Percentiles rank a stretch among this genome's conserved stretches.
These are phyloP conservation scores for Pseudotriccus pelzelni DNA, from an alignment of 2,797 vertebrate genomes.

Conservation along the genomic window DNA sequence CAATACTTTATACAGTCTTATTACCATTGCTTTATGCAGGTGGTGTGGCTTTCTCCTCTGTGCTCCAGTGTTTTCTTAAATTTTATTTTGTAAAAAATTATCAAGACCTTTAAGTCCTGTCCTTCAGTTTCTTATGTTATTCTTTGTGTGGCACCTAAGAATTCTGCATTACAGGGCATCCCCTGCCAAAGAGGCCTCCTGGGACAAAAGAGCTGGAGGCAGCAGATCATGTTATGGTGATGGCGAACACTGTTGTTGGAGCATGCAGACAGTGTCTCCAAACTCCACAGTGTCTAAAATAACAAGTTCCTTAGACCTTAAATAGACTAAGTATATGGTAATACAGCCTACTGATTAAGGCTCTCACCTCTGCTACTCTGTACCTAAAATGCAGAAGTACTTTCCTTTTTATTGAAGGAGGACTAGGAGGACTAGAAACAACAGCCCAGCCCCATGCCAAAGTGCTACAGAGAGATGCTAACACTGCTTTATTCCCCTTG, in stretches of 20 bases:
- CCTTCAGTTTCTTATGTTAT: not conserved
- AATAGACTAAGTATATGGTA: not conserved
- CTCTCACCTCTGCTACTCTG: not conserved
- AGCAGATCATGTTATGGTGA: not conserved
- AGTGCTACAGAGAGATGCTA: not conserved
- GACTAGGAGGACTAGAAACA: not conserved
- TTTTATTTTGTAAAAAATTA: not conserved
- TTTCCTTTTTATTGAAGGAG: not conserved
- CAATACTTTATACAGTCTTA: not conserved
- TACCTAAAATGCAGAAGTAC: not conserved
- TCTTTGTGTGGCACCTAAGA: not conserved
- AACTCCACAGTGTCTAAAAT: not conserved
- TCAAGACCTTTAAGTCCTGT: not conserved
- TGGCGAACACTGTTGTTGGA: accelerated
- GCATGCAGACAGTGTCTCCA: not conserved
- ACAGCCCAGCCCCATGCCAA: not conserved
- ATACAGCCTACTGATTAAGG: not conserved
- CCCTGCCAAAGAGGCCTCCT: not conserved
- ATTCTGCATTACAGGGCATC: not conserved
- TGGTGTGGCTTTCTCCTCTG: not conserved
- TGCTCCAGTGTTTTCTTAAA: not conserved
- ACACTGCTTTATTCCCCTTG: not conserved
- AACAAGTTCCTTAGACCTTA: not conserved
- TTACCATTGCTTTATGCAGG: not conserved
- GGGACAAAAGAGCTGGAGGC: not conserved